Conservation (phyloP, 2,113 vertebrate genomes). For the Siphamia tubifer region DNA sequence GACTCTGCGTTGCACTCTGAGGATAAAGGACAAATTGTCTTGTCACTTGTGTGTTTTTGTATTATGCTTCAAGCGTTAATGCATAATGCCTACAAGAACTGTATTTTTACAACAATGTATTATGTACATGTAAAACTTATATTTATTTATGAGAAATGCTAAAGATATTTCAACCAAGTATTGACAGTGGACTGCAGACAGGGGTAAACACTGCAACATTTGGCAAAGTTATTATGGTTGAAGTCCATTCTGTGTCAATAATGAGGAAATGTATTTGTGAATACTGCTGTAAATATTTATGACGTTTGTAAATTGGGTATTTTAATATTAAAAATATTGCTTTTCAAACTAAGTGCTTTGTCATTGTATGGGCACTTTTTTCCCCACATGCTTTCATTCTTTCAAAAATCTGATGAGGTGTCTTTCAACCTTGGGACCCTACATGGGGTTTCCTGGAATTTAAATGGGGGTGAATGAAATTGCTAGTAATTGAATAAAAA, state of each 20-base stretch:
- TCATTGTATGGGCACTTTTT: too few species aligned
- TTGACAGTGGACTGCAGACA: constrained; percentile 32
- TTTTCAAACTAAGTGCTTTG: constrained; percentile 5
- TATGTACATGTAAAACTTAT: constrained; percentile 34
- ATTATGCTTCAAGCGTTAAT: constrained; percentile 9
- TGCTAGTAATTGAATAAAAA: too few species aligned
- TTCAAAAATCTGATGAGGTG: too few species aligned
- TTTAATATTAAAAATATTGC: constrained; percentile 47
- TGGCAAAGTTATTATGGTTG: background rate
- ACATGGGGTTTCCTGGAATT: too few species aligned
- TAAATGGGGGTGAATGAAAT: too few species aligned
- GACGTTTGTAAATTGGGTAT: constrained; percentile 38
- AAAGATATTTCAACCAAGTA: background rate
- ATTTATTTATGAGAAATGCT: constrained; percentile 40
- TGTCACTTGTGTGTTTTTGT: constrained; percentile 25
- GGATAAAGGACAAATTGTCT: background rate
- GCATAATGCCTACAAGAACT: constrained; percentile 21
- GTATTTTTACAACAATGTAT: constrained; percentile 25
- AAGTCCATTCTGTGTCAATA: background rate
- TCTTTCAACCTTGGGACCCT: too few species aligned
- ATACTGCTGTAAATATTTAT: constrained; percentile 66
- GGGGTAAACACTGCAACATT: background rate
- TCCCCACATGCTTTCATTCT: too few species aligned
- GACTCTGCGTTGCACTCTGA: background rate
- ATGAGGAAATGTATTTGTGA: constrained; percentile 41